phyloP scores from a whole-genome alignment of 2,888 invertebrate genomes.

The Drosophila robusta region DNA sequence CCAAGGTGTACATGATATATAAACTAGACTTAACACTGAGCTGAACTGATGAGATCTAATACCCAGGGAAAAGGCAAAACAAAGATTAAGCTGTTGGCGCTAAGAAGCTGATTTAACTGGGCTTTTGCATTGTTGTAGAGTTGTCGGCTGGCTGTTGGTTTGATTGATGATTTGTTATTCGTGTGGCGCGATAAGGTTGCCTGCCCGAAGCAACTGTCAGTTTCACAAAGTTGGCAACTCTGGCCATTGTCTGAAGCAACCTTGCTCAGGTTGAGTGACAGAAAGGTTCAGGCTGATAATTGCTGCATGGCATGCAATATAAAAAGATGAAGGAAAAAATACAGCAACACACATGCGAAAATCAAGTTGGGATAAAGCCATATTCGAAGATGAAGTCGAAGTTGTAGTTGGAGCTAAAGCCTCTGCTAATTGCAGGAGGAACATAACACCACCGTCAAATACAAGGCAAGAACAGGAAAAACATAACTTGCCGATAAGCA shows the following conservation, averaged over 20 bases:
- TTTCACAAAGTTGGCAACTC: constrained; percentile 46
- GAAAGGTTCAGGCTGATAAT: constrained; percentile 75
- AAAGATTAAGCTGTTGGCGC: constrained; percentile 68
- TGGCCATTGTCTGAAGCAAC: constrained; percentile 66
- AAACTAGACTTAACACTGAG: not conserved
- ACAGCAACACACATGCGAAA: constrained; percentile 4
- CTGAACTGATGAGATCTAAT: constrained; percentile 51
- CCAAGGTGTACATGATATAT: no score
- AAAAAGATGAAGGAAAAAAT: constrained; percentile 1
- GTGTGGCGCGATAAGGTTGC: constrained; percentile 59
- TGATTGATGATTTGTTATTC: constrained; percentile 42
- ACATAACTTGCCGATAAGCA: constrained; percentile 45
- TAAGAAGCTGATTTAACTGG: constrained; percentile 69
- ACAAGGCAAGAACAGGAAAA: constrained; percentile 12
- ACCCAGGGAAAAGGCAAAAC: constrained; percentile 47
- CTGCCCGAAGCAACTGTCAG: constrained; percentile 35
- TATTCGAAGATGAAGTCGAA: constrained; percentile 15
- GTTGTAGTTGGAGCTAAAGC: constrained; percentile 18
- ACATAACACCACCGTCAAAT: constrained; percentile 17
- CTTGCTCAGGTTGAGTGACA: constrained; percentile 67
- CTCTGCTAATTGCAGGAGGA: constrained; percentile 52
- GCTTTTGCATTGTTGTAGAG: constrained; percentile 39
- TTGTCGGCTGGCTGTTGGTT: constrained; percentile 10
- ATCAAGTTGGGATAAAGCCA: not conserved
- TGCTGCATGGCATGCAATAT: constrained; percentile 67